These are phyloP conservation scores for Bradysia coprophila DNA, from an alignment of 1,140 invertebrate genomes.

Conservation along the genomic window DNA sequence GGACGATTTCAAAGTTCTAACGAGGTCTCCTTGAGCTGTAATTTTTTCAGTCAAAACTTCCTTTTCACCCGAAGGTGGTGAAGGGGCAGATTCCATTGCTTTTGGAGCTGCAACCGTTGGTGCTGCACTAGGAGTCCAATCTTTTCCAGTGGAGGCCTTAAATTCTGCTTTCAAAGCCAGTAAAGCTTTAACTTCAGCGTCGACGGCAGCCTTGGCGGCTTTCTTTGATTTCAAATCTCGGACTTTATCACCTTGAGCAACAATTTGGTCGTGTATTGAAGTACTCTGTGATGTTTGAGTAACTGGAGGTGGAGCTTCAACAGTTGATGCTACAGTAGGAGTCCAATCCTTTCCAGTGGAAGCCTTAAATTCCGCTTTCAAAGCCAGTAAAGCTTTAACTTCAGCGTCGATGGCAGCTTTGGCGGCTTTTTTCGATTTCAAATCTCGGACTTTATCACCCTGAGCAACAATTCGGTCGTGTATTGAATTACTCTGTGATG, in stretches of 20 bases:
- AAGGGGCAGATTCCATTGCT: neutral
- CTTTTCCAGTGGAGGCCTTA: slow-evolving; percentile 40
- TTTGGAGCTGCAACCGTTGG: slow-evolving; percentile 10
- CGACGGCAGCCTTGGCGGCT: slow-evolving; percentile 33
- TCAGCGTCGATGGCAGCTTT: slow-evolving; percentile 36
- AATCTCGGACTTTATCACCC: slow-evolving; percentile 46
- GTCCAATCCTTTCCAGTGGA: slow-evolving; percentile 42
- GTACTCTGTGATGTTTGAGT: neutral
- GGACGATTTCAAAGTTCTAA: slow-evolving; percentile 44
- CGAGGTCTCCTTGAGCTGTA: slow-evolving; percentile 42
- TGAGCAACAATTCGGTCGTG: slow-evolving; percentile 31
- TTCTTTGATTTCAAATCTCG: slow-evolving; percentile 48
- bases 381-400: slow-evolving; percentile 41
- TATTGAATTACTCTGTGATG: neutral
- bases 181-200: slow-evolving; percentile 43
- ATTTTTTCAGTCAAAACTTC: slow-evolving; percentile 24
- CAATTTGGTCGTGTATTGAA: slow-evolving; percentile 21
- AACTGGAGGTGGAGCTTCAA: neutral
- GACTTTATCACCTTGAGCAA: slow-evolving; percentile 47
- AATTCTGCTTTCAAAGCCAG: slow-evolving; percentile 51
- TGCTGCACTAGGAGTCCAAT: slow-evolving; percentile 28
- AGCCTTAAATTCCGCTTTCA: slow-evolving; percentile 55
- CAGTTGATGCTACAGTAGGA: slow-evolving; percentile 9
- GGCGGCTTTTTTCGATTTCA: slow-evolving; percentile 42
- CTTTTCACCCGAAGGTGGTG: neutral